phyloP scores from a whole-genome alignment of 1,140 invertebrate species.

The Oncopeltus fasciatus region DNA sequence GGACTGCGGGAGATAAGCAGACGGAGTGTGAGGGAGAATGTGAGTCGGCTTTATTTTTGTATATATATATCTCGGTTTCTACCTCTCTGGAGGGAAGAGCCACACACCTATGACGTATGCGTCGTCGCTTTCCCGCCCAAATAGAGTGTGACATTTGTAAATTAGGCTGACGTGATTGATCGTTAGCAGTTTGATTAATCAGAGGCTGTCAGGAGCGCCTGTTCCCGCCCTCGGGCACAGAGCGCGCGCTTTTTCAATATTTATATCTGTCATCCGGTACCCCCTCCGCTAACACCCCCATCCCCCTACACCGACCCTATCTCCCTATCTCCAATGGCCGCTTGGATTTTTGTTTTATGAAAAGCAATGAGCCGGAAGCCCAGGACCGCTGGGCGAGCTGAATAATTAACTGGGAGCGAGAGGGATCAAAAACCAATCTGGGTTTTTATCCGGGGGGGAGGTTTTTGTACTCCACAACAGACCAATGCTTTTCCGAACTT shows the following conservation, averaged over 20 bases:
- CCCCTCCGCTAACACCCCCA: too few relatives aligned
- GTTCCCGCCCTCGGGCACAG: not conserved
- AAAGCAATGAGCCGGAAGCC: not conserved
- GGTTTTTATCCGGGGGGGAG: not conserved
- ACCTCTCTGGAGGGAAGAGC: too few relatives aligned
- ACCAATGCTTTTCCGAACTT: not conserved
- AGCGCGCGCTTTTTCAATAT: constrained; percentile 1
- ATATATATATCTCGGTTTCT: too few relatives aligned
- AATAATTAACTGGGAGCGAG: constrained; percentile 3
- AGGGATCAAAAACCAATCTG: constrained; percentile 2
- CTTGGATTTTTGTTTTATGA: not conserved
- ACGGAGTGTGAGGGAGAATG: too few relatives aligned
- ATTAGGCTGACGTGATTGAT: not conserved
- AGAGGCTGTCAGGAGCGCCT: not conserved
- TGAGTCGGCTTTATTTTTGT: too few relatives aligned
- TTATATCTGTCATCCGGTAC: constrained; percentile 8
- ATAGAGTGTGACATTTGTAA: constrained; percentile 10
- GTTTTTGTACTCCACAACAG: not conserved
- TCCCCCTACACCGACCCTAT: too few relatives aligned
- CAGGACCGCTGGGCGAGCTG: too few relatives aligned
- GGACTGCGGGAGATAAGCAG: not conserved
- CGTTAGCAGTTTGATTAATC: constrained; percentile 1
- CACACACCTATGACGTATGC: constrained; percentile 2
- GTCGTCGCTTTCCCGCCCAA: not conserved
- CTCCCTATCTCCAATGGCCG: not conserved